These are phyloP conservation scores for Ceyx margarethae DNA, from an alignment of 2,113 vertebrate species.

Conservation along the genomic window DNA sequence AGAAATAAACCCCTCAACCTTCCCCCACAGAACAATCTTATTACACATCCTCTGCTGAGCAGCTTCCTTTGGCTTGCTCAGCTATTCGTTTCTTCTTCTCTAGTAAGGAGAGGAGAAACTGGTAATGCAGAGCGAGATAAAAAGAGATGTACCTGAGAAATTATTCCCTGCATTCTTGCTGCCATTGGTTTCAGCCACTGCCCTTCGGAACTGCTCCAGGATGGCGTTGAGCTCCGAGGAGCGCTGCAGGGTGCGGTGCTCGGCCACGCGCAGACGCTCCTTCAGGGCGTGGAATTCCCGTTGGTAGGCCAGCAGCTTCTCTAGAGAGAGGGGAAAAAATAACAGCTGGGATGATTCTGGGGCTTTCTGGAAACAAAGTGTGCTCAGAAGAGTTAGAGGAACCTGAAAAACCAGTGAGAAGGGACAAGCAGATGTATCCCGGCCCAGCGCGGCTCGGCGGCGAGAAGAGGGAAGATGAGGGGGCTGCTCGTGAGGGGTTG, in stretches of 20 bases:
- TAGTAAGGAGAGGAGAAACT: background rate
- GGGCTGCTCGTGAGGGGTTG: no score
- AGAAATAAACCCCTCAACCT: background rate
- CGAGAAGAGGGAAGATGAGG: no score
- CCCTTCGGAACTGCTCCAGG: conserved; percentile 89
- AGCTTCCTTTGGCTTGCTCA: background rate
- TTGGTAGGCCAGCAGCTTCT: conserved; percentile 94
- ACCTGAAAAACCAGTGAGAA: no score
- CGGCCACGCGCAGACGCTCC: conserved; percentile 94
- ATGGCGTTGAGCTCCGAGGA: conserved; percentile 93
- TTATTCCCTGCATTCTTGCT: conserved; percentile 87
- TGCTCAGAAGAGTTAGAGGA: no score
- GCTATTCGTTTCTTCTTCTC: background rate
- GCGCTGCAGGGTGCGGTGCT: conserved; percentile 93
- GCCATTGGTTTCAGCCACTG: conserved; percentile 90
- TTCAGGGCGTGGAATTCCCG: conserved; percentile 95
- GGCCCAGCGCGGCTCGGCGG: no score
- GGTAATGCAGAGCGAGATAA: background rate
- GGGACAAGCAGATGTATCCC: no score
- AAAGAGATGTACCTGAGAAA: conserved; percentile 84
- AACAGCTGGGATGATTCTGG: background rate
- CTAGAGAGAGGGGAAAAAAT: conserved; percentile 60
- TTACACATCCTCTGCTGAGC: background rate
- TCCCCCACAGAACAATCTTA: background rate
- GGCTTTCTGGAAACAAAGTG: background rate